Evolutionary conservation across 1,140 invertebrate species (phyloP), one percentile per base, ranked within the genome.

Genomic region (Drosophila mayri): DNA sequence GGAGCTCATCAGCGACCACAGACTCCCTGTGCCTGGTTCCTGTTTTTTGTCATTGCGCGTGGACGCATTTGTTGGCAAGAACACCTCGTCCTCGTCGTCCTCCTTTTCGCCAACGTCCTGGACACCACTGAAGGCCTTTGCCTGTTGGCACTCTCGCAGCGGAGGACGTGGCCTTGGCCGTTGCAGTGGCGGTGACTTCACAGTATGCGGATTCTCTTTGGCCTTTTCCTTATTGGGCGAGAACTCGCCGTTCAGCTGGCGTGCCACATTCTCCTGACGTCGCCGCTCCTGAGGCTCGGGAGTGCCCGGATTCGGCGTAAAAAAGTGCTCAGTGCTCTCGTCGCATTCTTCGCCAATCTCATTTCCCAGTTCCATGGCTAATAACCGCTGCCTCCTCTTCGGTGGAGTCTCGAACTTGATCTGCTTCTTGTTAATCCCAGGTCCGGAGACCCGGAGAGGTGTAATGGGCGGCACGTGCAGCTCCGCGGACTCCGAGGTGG

Each of bases 381-480:
- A 8, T 0, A 40, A 8, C 11, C 49, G 25, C n/a, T 49, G 38
- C 12, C 12, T 43, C 35, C 20, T 72, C 64, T 52, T 66, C 38
- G 5, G 30, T 9, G 91, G 91, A 1, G 91, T 91, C 35, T 92
- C 91, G 32, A 92, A 92, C 40, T 85, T 79, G 18, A 92, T 92
- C 3, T 88, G 57, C 44, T 92, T 92, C 35, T 92, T 92, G 10
- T 79, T 81, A 12, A 92, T 90, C 0, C 77, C 55, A 9, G 75
- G 67, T 10, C 81, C 84, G 1, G 82, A 63, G 14, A 83, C 76
- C 16, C 90, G 74, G 0, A 90, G 81, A 9, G 91, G 91, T 20
- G 91, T 92, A 16, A 88, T 70, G 11, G 86, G 76, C n/a, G 86
- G 83, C 40, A 85, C 35, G 37, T 60, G 66, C 22, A 52, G 25